These are phyloP conservation scores for Papilio demoleus DNA, from an alignment of 2,888 invertebrate genomes.

Conservation along the genomic window DNA sequence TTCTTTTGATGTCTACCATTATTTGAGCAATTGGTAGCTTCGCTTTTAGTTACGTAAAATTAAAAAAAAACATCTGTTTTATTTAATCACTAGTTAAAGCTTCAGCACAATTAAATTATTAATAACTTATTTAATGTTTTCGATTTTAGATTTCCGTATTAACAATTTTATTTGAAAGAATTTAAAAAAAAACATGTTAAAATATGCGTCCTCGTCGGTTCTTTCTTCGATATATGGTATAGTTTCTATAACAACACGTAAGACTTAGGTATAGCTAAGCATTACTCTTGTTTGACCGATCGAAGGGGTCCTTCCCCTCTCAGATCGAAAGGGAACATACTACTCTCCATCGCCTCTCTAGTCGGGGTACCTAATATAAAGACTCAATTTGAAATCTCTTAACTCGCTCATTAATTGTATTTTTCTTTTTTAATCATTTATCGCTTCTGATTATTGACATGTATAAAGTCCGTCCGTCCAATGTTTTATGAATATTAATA, in stretches of 20 bases:
- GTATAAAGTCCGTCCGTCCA: slow-evolving; percentile 7
- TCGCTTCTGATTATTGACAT: not conserved
- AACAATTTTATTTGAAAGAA: too few species aligned
- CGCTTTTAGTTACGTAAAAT: too few species aligned
- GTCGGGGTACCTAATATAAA: slow-evolving; percentile 22
- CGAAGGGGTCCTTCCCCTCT: slow-evolving; percentile 20
- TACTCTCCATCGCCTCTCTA: slow-evolving; percentile 9
- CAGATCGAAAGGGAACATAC: slow-evolving; percentile 25
- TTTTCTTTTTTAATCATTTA: not conserved
- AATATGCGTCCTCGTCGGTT: too few species aligned
- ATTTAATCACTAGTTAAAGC: too few species aligned
- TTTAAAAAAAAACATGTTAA: too few species aligned
- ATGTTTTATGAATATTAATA: slow-evolving; percentile 1
- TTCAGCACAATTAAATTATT: too few species aligned
- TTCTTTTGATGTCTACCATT: not conserved
- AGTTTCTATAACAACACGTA: not conserved
- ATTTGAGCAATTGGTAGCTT: not conserved
- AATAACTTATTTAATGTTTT: too few species aligned
- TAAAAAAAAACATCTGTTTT: too few species aligned
- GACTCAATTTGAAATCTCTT: not conserved
- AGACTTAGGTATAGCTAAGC: not conserved
- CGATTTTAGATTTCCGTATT: too few species aligned
- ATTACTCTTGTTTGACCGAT: not conserved
- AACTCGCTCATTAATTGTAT: not conserved
- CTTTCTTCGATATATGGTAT: too few species aligned